phyloP scores from a whole-genome alignment of 2,113 vertebrate species.

The Herpailurus yagouaroundi region DNA sequence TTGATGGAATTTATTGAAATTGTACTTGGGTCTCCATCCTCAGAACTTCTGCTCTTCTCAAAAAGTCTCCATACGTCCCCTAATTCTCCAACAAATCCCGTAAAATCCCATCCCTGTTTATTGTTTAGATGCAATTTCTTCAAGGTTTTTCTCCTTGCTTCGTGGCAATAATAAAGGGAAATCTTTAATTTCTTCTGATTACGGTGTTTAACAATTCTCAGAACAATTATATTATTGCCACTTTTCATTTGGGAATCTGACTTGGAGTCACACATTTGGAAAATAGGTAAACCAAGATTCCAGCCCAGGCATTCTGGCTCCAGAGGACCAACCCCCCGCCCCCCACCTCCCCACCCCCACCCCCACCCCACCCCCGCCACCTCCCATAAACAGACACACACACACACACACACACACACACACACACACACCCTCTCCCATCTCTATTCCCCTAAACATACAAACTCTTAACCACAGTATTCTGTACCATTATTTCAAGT shows the following conservation, averaged over 20 bases:
- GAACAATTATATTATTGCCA: background rate
- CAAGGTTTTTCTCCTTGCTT: background rate
- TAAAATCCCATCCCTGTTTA: background rate
- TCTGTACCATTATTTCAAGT: background rate
- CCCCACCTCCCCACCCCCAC: too few relatives aligned
- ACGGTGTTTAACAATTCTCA: background rate
- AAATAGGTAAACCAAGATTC: background rate
- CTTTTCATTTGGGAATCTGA: background rate
- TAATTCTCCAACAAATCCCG: background rate
- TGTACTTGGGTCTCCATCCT: background rate
- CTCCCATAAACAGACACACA: background rate
- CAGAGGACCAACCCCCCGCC: background rate
- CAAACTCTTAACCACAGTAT: background rate
- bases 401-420: background rate
- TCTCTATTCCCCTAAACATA: background rate
- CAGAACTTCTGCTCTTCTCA: background rate
- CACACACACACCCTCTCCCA: background rate
- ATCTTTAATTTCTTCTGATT: background rate
- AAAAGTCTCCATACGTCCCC: background rate
- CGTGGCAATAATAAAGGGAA: background rate
- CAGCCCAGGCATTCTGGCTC: background rate
- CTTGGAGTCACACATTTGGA: background rate
- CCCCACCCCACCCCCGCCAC: too few relatives aligned
- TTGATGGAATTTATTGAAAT: background rate
- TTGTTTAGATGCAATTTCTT: background rate